Evolutionary conservation across 2,888 invertebrate genomes (phyloP).

Genomic region (Pheosia gnoma): DNA sequence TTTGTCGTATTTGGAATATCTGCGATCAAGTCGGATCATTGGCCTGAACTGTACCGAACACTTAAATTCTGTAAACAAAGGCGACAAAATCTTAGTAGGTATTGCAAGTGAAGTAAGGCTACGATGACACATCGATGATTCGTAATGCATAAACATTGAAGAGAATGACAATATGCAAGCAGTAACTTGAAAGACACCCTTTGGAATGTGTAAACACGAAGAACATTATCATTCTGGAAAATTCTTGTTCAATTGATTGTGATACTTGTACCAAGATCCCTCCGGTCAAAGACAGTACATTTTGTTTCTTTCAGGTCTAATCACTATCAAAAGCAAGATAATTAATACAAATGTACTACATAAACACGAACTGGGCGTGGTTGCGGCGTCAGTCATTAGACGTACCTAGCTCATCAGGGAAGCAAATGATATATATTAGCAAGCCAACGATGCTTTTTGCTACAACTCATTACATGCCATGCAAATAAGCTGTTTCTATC

Average conservation of each 20-base stretch:
- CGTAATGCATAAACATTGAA: neutral
- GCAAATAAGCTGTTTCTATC: conserved; percentile 3
- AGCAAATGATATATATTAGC: conserved; percentile 7
- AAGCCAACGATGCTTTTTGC: conserved; percentile 1
- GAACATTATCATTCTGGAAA: neutral
- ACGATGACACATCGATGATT: conserved; percentile 1
- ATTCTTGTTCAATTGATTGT: neutral
- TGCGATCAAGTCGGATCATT: conserved; percentile 1
- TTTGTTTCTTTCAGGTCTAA: neutral
- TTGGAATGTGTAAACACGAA: neutral
- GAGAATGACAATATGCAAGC: neutral
- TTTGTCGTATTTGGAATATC: conserved; percentile 3
- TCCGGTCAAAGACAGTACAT: neutral
- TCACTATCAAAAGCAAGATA: neutral
- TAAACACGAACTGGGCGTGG: conserved; percentile 5
- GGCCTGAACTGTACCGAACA: neutral
- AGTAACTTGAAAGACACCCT: neutral
- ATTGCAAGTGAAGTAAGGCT: neutral
- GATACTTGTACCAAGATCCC: neutral
- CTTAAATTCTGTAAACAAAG: neutral
- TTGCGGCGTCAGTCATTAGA: conserved; percentile 5
- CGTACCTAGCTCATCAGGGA: conserved; percentile 4
- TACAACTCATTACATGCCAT: conserved; percentile 4
- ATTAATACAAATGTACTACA: conserved; percentile 1
- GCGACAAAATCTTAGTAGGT: neutral